Evolutionary conservation across 1,140 invertebrate species (phyloP).

Genomic region (Drosophila trapezifrons): DNA sequence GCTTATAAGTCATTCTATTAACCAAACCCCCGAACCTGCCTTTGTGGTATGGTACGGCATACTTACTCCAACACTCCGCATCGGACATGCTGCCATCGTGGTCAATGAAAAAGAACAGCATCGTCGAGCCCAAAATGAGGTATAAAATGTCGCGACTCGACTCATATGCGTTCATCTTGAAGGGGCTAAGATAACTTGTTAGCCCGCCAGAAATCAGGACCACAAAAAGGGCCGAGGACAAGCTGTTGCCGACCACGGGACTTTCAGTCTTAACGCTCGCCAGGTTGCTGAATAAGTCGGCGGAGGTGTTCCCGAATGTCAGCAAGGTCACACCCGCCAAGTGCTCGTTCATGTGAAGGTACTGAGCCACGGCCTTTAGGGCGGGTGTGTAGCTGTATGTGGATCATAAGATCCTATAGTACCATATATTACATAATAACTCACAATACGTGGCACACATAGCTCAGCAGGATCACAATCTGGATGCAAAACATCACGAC

Average conservation of each 20-base stretch:
- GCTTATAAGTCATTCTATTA: too few relatives aligned
- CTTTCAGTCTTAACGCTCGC: background rate
- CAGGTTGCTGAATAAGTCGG: constrained; percentile 89
- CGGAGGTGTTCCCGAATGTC: constrained; percentile 92
- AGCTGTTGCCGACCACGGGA: constrained; percentile 28
- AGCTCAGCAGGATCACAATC: constrained; percentile 13
- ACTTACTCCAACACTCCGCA: background rate
- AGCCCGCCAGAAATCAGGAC: constrained; percentile 45
- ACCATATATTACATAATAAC: background rate
- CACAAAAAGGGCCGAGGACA: constrained; percentile 44
- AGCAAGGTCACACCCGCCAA: constrained; percentile 91
- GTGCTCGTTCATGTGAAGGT: constrained; percentile 89
- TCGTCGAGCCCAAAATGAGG: constrained; percentile 20
- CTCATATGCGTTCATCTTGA: constrained; percentile 28
- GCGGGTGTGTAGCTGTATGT: constrained; percentile 88
- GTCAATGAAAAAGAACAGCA: constrained; percentile 6
- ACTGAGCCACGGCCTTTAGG: constrained; percentile 87
- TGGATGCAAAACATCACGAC: constrained; percentile 12
- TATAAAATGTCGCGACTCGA: constrained; percentile 35
- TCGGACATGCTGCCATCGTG: background rate
- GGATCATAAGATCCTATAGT: background rate
- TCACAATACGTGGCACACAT: constrained; percentile 38
- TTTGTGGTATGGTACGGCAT: background rate
- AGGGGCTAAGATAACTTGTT: constrained; percentile 34
- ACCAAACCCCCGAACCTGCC: too few relatives aligned